Conservation (phyloP, 1,140 invertebrate species). For the Panagrolaimus sp. region DNA sequence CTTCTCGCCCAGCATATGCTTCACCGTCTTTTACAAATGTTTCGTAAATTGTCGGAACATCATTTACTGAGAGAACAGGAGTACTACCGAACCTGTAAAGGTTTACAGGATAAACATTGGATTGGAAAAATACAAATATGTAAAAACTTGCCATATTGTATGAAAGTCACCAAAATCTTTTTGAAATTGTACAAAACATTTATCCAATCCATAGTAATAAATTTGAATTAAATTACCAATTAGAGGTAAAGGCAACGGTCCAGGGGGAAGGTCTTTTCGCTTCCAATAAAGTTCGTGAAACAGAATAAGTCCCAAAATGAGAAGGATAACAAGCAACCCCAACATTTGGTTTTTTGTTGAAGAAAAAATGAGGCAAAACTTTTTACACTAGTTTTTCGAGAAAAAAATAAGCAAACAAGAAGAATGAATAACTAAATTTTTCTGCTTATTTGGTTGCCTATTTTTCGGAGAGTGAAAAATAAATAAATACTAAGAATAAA, state of each 20-base stretch:
- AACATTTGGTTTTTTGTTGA: too few species aligned
- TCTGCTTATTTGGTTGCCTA: too few species aligned
- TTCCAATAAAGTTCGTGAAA: constrained; percentile 8
- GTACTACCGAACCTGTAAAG: background rate
- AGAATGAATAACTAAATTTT: too few species aligned
- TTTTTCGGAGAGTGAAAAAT: too few species aligned
- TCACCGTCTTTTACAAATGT: background rate
- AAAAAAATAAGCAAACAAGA: too few species aligned
- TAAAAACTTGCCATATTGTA: too few species aligned
- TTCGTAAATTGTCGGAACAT: background rate
- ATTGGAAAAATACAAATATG: too few species aligned
- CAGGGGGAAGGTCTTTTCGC: background rate
- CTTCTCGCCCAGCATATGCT: background rate
- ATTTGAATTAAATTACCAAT: background rate
- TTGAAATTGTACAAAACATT: background rate
- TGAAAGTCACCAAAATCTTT: background rate
- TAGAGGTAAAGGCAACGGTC: background rate
- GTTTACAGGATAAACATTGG: too few species aligned
- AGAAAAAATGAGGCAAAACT: too few species aligned
- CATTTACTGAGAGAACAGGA: background rate
- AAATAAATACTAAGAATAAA: too few species aligned
- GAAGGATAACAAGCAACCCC: background rate
- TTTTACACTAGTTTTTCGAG: too few species aligned
- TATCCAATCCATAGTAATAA: background rate
- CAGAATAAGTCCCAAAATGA: background rate